Evolutionary conservation across 2,888 invertebrate species (phyloP).

Genomic region (Thereva unica): DNA sequence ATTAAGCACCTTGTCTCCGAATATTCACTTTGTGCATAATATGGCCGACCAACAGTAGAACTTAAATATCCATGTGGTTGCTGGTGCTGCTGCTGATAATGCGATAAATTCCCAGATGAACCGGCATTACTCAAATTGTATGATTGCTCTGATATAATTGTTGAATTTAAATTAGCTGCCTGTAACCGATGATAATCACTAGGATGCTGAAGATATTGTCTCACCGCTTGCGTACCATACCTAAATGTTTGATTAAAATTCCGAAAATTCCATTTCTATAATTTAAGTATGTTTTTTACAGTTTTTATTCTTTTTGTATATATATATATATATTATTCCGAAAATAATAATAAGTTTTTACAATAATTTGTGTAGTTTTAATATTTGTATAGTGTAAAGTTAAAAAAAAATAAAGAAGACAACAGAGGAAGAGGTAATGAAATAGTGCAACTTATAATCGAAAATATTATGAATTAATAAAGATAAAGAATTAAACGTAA

Average conservation of each 20-base stretch:
- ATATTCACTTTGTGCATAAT: slow-evolving; percentile 52
- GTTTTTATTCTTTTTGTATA: not conserved
- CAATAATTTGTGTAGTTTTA: too few relatives aligned
- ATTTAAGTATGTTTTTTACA: slow-evolving; percentile 17
- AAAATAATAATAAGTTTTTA: too few relatives aligned
- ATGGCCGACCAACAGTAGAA: slow-evolving; percentile 42
- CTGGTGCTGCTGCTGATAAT: slow-evolving; percentile 43
- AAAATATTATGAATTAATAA: too few relatives aligned
- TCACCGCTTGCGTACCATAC: slow-evolving; percentile 50
- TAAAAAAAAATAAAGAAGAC: too few relatives aligned
- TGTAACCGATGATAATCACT: slow-evolving; percentile 56
- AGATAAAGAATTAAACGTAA: too few relatives aligned
- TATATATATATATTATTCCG: too few relatives aligned
- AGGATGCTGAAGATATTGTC: slow-evolving; percentile 57
- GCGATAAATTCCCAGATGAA: slow-evolving; percentile 49
- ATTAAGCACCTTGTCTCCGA: slow-evolving; percentile 52
- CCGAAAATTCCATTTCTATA: too few relatives aligned
- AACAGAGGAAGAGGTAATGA: too few relatives aligned
- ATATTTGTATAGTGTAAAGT: too few relatives aligned
- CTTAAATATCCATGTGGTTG: slow-evolving; percentile 39
- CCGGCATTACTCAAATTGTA: slow-evolving; percentile 37
- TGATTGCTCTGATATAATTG: slow-evolving; percentile 31
- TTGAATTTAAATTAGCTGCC: slow-evolving; percentile 44
- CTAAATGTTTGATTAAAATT: slow-evolving; percentile 47
- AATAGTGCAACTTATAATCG: too few relatives aligned